phyloP scores from a whole-genome alignment of 2,888 invertebrate genomes.

The Macrophya alboannulata region DNA sequence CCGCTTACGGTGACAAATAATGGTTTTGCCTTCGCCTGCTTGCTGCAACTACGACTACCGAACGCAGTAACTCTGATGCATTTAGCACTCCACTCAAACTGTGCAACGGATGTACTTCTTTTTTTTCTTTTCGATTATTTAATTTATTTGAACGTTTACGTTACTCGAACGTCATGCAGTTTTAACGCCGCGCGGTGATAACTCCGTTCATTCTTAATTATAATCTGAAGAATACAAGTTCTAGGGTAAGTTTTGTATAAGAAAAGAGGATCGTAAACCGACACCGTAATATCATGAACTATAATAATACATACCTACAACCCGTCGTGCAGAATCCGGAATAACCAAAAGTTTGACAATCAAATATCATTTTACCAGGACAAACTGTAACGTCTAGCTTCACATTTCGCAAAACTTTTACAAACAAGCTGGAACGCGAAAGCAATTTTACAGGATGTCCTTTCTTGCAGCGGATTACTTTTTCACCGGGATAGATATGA shows the following conservation, averaged over 20 bases:
- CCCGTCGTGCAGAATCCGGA: not conserved
- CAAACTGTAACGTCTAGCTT: not conserved
- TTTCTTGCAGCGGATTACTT: not conserved
- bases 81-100: conserved; percentile 66
- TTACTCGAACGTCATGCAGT: not conserved
- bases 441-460: conserved; percentile 10
- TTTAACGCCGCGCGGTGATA: not conserved
- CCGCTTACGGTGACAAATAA: conserved; percentile 79
- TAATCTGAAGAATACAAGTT: not conserved
- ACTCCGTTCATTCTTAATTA: not conserved
- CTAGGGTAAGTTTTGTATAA: not conserved
- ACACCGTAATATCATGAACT: not conserved
- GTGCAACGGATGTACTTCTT: not conserved
- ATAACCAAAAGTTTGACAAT: conserved; percentile 15
- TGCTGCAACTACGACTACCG: conserved; percentile 47
- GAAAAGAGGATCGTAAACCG: not conserved
- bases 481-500: not conserved
- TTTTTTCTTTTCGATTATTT: not conserved
- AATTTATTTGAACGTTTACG: not conserved
- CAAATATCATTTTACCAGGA: conserved; percentile 31
- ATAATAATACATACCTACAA: not conserved
- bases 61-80: conserved; percentile 41
- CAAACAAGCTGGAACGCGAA: not conserved
- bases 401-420: not conserved
- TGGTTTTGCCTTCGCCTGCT: conserved; percentile 58